Evolutionary conservation across 2,888 invertebrate genomes (phyloP).

Genomic region (Sarcophaga rosellei): DNA sequence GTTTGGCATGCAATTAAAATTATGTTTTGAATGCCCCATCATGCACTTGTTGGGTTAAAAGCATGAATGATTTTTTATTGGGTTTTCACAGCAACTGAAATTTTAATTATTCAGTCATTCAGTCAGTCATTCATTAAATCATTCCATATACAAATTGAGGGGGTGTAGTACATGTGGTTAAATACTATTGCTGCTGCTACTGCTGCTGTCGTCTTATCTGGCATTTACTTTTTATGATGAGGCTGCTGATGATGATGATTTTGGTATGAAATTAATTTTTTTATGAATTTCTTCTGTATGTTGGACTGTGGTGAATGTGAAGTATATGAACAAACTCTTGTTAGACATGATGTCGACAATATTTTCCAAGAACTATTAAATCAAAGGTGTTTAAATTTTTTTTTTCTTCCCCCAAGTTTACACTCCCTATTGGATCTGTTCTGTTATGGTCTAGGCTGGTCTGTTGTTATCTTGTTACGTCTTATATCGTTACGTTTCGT

Average conservation of each 20-base stretch:
- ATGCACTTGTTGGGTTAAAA: conserved; percentile 63
- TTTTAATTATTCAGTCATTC: no score
- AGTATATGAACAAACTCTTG: conserved; percentile 45
- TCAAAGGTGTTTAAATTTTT: conserved; percentile 60
- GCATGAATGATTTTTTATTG: conserved; percentile 70
- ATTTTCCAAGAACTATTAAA: conserved; percentile 76
- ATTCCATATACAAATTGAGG: conserved; percentile 3
- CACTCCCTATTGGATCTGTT: no score
- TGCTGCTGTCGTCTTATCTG: conserved; percentile 6
- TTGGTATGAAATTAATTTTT: neutral
- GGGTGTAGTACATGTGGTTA: neutral
- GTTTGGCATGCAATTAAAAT: conserved; percentile 22
- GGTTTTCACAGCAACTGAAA: conserved; percentile 47
- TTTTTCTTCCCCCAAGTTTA: neutral
- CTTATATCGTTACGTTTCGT: neutral
- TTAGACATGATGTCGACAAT: conserved; percentile 78
- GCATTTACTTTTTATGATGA: neutral
- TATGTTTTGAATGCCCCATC: conserved; percentile 56
- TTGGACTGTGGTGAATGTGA: conserved; percentile 31
- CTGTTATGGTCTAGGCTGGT: neutral
- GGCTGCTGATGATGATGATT: neutral
- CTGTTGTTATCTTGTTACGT: conserved; percentile 2
- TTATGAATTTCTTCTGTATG: neutral
- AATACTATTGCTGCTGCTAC: neutral
- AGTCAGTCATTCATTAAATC: conserved; percentile 35